Percentiles rank a stretch among this genome's conserved stretches.
Evolutionary conservation across 2,113 vertebrate species (phyloP).

Genomic region (Sprattus sprattus): DNA sequence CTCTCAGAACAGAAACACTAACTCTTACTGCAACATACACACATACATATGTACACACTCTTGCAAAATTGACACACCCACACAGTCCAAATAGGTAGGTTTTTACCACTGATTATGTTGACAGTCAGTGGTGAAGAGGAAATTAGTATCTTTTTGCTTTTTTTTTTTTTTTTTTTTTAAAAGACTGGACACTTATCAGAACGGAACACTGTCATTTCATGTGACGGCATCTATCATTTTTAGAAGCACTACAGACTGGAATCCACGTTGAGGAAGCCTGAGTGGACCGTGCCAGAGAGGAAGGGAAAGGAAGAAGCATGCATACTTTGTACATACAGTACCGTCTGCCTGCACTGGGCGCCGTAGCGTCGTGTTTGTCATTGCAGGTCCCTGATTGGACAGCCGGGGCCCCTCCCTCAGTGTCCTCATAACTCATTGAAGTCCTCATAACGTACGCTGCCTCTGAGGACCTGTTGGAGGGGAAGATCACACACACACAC

Average conservation of each 20-base stretch:
- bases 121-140: not conserved
- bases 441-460: conserved; percentile 1
- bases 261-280: conserved; percentile 54
- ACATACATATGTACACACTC: not conserved
- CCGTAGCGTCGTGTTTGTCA: conserved; percentile 22
- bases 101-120: not conserved
- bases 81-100: not conserved
- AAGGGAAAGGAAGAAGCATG: conserved; percentile 52
- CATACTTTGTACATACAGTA: conserved; percentile 62
- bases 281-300: conserved; percentile 34
- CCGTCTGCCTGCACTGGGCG: conserved; percentile 40
- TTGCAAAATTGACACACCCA: not conserved
- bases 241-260: conserved; percentile 61
- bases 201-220: not conserved
- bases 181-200: not conserved
- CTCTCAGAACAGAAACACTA: conserved; percentile 13
- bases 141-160: not conserved
- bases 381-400: conserved; percentile 16
- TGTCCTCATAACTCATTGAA: not conserved
- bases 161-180: not conserved
- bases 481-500: not conserved
- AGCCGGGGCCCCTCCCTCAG: not conserved
- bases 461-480: not conserved
- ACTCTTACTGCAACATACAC: not conserved
- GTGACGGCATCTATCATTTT: not conserved